A percentile compares a stretch with the other conserved stretches of the same genome.
phyloP scores from a whole-genome alignment of 2,888 invertebrate genomes.

The Nasonovia ribisnigri region DNA sequence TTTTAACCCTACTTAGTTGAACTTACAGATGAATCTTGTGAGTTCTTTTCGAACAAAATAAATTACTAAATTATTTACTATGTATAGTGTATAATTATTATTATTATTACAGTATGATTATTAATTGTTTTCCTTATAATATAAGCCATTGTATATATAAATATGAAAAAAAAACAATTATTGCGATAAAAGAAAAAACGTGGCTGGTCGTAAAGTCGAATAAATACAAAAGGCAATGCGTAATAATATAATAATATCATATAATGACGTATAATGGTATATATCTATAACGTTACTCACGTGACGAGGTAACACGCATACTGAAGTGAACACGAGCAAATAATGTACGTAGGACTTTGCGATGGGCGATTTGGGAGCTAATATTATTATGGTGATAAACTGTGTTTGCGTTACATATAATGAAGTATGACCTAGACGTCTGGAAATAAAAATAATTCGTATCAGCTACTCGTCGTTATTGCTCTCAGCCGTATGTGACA shows the following conservation, averaged over 20 bases:
- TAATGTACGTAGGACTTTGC: background rate
- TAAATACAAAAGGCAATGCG: background rate
- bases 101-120: background rate
- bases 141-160: background rate
- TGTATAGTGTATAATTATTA: background rate
- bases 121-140: background rate
- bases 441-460: background rate
- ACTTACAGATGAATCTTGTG: conserved; percentile 1
- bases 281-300: background rate
- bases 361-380: background rate
- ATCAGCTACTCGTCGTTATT: background rate
- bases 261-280: background rate
- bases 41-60: background rate
- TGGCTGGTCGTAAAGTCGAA: background rate
- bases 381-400: background rate
- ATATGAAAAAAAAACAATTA: background rate
- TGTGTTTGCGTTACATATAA: background rate
- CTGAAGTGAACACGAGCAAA: background rate
- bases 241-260: background rate
- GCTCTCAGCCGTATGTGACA: background rate
- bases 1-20: background rate
- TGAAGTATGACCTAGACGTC: background rate
- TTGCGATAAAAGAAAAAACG: background rate
- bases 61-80: background rate
- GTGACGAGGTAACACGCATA: background rate